phyloP scores from a whole-genome alignment of 35 echinoderm and acorn worm genomes.

The Apostichopus parvimensis region DNA sequence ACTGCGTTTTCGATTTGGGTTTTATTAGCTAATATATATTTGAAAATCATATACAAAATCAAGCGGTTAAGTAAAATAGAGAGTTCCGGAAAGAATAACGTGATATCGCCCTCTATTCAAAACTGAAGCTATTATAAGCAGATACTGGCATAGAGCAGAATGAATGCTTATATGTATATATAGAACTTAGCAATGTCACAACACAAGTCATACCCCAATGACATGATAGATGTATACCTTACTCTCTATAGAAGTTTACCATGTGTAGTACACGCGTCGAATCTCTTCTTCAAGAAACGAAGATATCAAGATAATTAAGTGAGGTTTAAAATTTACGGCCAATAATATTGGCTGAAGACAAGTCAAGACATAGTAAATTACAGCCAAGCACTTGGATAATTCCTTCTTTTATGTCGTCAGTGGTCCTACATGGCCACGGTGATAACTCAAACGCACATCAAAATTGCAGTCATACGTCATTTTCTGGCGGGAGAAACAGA shows the following conservation, averaged over 20 bases:
- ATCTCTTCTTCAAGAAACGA: background rate
- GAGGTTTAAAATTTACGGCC: constrained; percentile 41
- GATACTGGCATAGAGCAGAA: too few species aligned
- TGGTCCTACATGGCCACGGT: constrained; percentile 13
- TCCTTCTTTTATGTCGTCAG: constrained; percentile 13
- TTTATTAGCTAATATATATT: too few species aligned
- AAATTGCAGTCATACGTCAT: constrained; percentile 40
- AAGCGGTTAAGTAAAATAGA: too few species aligned
- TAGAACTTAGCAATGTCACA: background rate
- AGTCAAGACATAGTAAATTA: constrained; percentile 43
- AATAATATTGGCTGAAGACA: constrained; percentile 41
- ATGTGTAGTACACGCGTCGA: too few species aligned
- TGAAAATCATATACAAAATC: too few species aligned
- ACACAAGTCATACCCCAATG: background rate
- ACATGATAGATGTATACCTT: background rate
- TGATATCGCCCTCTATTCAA: too few species aligned
- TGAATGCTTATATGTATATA: too few species aligned
- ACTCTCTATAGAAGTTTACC: background rate
- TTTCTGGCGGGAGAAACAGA: constrained; percentile 15
- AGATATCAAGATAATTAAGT: constrained; percentile 9
- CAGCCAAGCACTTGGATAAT: constrained; percentile 19
- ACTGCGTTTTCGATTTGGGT: too few species aligned
- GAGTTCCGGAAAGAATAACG: too few species aligned
- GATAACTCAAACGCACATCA: constrained; percentile 40
- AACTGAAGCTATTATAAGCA: too few species aligned